A percentile compares a stretch with the other conserved stretches of the same genome.
phyloP scores from a whole-genome alignment of 2,113 vertebrate species.

The Coracopsis vasa region DNA sequence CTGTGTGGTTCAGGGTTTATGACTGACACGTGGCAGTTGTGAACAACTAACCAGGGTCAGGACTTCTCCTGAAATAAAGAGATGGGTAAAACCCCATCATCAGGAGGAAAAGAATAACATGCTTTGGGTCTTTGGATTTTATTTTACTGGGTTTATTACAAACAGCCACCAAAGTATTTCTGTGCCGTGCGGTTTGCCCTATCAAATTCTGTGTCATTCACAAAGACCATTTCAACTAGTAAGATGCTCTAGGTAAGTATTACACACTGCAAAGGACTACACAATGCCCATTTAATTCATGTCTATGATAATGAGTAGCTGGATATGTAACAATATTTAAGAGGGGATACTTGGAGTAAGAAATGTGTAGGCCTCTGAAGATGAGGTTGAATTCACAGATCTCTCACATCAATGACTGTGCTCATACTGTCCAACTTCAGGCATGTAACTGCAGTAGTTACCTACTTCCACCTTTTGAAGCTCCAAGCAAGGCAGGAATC shows the following conservation, averaged over 20 bases:
- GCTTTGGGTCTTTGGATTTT: neutral
- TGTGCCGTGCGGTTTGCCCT: neutral
- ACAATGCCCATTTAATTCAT: fast-evolving
- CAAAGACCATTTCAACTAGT: neutral
- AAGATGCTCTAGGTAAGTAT: neutral
- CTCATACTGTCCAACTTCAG: neutral
- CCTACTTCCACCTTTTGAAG: neutral
- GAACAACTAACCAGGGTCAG: neutral
- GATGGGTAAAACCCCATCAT: neutral
- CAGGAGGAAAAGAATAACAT: neutral
- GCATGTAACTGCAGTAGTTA: neutral
- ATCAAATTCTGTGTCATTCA: neutral
- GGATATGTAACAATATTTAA: neutral
- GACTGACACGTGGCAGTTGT: neutral
- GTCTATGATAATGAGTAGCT: neutral
- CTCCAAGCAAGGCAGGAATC: neutral
- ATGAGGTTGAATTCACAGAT: neutral
- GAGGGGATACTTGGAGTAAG: neutral
- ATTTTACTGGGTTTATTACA: neutral
- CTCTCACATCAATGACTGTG: fast-evolving
- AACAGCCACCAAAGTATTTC: neutral
- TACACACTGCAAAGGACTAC: neutral
- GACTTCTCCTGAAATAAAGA: neutral
- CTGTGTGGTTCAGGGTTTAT: neutral
- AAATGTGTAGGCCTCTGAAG: neutral